Evolutionary conservation across 2,888 invertebrate genomes (phyloP), one percentile per base, ranked within the genome.

Genomic region (Callinectes sapidus): DNA sequence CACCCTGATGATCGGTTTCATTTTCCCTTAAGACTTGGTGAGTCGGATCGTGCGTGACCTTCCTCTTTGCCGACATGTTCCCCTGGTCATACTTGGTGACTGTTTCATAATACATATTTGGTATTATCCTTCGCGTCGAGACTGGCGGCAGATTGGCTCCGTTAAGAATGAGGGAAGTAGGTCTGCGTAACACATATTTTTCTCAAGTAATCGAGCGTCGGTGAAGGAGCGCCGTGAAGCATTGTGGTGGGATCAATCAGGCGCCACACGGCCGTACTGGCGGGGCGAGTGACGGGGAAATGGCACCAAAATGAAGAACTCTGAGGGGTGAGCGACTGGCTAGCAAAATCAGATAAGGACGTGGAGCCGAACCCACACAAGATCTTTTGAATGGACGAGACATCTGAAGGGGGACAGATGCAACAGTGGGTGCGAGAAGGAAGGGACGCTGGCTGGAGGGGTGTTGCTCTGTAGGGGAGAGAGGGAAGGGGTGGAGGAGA

Each of bases 331-430:
- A 81, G 35, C 81, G 81, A 14, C 32, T 13, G 35, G 35, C 32
- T 48, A 81, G 16, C 81, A 32, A 71, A 35, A 81, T 81, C 81
- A 81, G 81, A 81, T 81, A 81, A 81, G 81, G 35, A 35, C 81
- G 81, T 32, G 35, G 35, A 81, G 81, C 1, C 32, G 81, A 35
- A 81, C 81, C 81, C 81, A 35, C 32, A 81, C 81, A 81, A 81
- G 81, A 35, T 35, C 81, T 35, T 77, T 81, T 81, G 81, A 81
- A 81, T 32, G 35, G 81, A 32, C 35, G 35, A 35, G 81, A 35
- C 81, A 28, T 71, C 71, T 71, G 71, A 71, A 71, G 28, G 28
- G 71, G 71, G 32, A 81, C 81, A 81, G 81, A 81, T 16, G 32
- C 81, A 81, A 81, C 81, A 81, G 35, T 6, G 32, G 32, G 81